Conservation (phyloP, 2,113 vertebrate genomes). For the Laterallus jamaicensis region DNA sequence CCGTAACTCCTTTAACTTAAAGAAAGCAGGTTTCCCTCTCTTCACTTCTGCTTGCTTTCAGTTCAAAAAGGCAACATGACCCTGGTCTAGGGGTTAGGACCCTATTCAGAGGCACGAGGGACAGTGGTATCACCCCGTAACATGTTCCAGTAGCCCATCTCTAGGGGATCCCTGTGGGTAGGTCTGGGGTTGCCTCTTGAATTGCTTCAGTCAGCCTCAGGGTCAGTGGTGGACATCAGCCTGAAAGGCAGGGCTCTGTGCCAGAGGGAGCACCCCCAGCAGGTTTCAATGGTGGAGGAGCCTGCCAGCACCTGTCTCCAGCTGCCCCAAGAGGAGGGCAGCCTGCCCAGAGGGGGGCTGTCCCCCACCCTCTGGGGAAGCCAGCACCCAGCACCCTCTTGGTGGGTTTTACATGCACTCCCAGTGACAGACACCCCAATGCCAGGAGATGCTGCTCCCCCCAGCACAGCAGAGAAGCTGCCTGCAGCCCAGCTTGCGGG, state of each 20-base stretch:
- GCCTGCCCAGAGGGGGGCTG: neutral
- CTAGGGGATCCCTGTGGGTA: neutral
- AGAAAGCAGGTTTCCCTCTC: neutral
- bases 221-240: neutral
- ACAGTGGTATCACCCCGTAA: neutral
- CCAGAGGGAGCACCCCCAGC: neutral
- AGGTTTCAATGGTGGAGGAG: rapidly evolving
- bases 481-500: rapidly evolving
- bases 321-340: neutral
- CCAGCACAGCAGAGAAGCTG: neutral
- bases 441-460: neutral
- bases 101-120: neutral
- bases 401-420: neutral
- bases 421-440: neutral
- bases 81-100: neutral
- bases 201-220: neutral
- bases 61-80: neutral
- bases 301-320: neutral
- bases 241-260: neutral
- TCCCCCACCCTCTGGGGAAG: neutral
- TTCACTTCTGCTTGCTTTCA: neutral
- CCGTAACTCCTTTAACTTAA: neutral
- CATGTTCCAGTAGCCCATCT: neutral
- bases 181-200: neutral
- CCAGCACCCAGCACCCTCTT: neutral